Conservation (phyloP, 2,888 invertebrate species). For the Taenaris catops region DNA sequence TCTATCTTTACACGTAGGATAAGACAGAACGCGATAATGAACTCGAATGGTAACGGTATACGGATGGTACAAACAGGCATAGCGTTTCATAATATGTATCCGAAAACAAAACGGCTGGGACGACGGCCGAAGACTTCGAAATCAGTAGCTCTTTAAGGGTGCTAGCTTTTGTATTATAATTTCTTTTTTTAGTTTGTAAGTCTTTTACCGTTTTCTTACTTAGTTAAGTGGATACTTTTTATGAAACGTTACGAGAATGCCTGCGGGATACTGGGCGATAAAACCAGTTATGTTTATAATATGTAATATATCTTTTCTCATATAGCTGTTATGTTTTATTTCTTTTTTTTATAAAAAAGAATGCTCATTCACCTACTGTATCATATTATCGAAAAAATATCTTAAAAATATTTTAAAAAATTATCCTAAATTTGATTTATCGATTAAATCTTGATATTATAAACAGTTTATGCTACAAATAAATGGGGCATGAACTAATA, state of each 20-base stretch:
- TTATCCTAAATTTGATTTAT: no score
- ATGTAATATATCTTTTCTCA: slow-evolving; percentile 62
- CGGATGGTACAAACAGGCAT: slow-evolving; percentile 35
- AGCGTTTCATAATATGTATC: slow-evolving; percentile 68
- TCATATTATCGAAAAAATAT: no score
- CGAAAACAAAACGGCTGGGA: slow-evolving; percentile 34
- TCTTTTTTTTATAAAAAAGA: not conserved
- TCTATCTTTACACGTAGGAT: slow-evolving; percentile 45
- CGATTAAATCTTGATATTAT: no score
- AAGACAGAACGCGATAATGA: slow-evolving; percentile 52
- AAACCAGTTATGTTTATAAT: slow-evolving; percentile 54
- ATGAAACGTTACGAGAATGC: slow-evolving; percentile 64
- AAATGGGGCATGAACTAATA: no score
- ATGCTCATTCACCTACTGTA: no score
- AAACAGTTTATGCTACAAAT: no score
- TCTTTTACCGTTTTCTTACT: slow-evolving; percentile 42
- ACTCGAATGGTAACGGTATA: slow-evolving; percentile 41
- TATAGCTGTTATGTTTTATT: slow-evolving; percentile 31
- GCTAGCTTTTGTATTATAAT: slow-evolving; percentile 67
- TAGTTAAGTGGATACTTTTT: slow-evolving; percentile 53
- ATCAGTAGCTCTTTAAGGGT: slow-evolving; percentile 29
- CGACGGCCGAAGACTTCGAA: slow-evolving; percentile 48
- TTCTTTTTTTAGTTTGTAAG: slow-evolving; percentile 67
- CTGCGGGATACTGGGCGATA: slow-evolving; percentile 54
- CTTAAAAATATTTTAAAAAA: no score